A percentile compares a stretch with the other conserved stretches of the same genome.
These are phyloP conservation scores for Drosophila novamexicana DNA, from an alignment of 1,140 invertebrate species.

Conservation along the genomic window DNA sequence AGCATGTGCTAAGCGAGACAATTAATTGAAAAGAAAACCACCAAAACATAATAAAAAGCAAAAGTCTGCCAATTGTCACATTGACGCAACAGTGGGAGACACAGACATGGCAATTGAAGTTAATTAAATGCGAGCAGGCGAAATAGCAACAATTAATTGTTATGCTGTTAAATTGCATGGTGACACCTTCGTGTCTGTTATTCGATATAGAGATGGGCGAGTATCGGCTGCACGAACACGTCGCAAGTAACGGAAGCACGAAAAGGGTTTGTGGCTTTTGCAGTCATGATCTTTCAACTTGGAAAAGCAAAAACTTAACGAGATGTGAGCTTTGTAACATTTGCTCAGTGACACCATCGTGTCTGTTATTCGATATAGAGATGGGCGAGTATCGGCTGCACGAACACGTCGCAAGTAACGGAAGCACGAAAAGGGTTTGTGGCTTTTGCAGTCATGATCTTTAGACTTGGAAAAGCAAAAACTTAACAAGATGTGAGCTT, in stretches of 20 bases:
- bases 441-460: too few species aligned
- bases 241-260: too few species aligned
- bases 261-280: too few species aligned
- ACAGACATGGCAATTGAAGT: conserved; percentile 59
- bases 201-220: neutral
- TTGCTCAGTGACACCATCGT: conserved; percentile 50
- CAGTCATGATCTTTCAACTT: too few species aligned
- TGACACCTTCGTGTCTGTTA: conserved; percentile 43
- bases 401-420: too few species aligned
- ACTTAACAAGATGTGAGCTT: too few species aligned
- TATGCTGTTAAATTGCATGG: conserved; percentile 39
- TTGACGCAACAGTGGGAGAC: conserved; percentile 62
- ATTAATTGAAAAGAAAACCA: conserved; percentile 49
- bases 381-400: neutral
- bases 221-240: too few species aligned
- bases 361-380: neutral
- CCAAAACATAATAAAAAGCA: conserved; percentile 49
- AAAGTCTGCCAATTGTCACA: conserved; percentile 72
- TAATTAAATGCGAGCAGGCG: conserved; percentile 67
- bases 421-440: too few species aligned
- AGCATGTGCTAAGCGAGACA: conserved; percentile 47
- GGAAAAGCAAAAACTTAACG: too few species aligned
- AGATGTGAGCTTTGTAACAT: too few species aligned
- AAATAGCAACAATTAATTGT: conserved; percentile 60
- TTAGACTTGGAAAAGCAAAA: too few species aligned